Conservation (phyloP, 2,797 vertebrate species). For the Poeciliopsis gracilis region DNA sequence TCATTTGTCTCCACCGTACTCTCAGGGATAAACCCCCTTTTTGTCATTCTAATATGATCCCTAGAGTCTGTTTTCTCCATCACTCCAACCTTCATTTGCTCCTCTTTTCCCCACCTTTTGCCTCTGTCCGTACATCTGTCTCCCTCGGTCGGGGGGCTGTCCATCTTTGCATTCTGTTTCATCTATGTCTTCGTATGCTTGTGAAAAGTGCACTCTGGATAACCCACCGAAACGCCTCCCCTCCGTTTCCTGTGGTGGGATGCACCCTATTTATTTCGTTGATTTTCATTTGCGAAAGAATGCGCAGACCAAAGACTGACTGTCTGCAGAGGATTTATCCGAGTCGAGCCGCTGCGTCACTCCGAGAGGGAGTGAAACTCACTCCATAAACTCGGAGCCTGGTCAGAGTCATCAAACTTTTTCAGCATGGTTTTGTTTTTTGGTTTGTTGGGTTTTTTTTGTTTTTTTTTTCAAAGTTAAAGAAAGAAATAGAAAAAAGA, state of each 20-base stretch:
- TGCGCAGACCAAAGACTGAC: slow-evolving; percentile 72
- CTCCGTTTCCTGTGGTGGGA: slow-evolving; percentile 74
- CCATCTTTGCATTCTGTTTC: slow-evolving; percentile 45
- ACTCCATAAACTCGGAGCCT: neutral
- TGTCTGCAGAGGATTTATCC: slow-evolving; percentile 65
- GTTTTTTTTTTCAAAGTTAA: neutral
- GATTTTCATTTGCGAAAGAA: slow-evolving; percentile 69
- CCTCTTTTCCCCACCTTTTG: slow-evolving; percentile 35
- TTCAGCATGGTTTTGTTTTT: neutral
- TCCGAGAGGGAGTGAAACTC: slow-evolving; percentile 26
- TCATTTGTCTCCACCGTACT: slow-evolving; percentile 1
- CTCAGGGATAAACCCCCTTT: neutral
- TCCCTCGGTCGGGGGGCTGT: slow-evolving; percentile 28
- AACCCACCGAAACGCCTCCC: slow-evolving; percentile 73
- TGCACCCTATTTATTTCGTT: slow-evolving; percentile 82
- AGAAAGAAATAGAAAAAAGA: neutral
- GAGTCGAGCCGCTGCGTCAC: slow-evolving; percentile 36
- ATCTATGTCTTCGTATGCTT: slow-evolving; percentile 72
- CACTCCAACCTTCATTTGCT: slow-evolving; percentile 34
- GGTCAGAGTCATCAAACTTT: slow-evolving; percentile 20
- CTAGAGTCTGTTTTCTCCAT: slow-evolving; percentile 26
- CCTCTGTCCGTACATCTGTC: slow-evolving; percentile 32
- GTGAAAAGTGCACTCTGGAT: slow-evolving; percentile 83
- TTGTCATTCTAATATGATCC: slow-evolving; percentile 32
- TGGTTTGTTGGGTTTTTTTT: too few relatives aligned